Evolutionary conservation across 1,140 invertebrate species (phyloP).

Genomic region (Artemia franciscana): DNA sequence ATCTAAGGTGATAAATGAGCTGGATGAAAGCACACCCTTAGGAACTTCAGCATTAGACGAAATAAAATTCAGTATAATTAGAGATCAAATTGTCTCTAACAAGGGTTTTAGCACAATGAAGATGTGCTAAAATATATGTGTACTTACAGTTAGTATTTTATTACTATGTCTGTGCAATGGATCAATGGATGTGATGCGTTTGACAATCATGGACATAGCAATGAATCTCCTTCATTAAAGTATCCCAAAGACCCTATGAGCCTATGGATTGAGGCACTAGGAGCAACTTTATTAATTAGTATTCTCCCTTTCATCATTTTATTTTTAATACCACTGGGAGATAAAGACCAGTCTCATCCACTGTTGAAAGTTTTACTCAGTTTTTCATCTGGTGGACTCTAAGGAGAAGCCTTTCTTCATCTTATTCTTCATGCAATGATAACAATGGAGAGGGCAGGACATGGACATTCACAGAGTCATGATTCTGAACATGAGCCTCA

Average conservation of each 20-base stretch:
- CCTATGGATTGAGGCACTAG: slow-evolving; percentile 56
- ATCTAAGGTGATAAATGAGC: too few relatives aligned
- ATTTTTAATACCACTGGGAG: slow-evolving; percentile 77
- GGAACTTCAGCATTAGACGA: too few relatives aligned
- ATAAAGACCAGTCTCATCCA: slow-evolving; percentile 53
- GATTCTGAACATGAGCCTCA: slow-evolving; percentile 32
- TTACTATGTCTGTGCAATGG: too few relatives aligned
- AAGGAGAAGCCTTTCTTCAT: slow-evolving; percentile 85
- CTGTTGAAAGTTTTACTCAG: slow-evolving; percentile 68
- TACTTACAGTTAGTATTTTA: too few relatives aligned
- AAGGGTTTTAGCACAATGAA: too few relatives aligned
- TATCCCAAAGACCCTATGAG: slow-evolving; percentile 17
- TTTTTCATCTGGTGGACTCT: slow-evolving; percentile 78
- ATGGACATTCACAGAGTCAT: slow-evolving; percentile 21
- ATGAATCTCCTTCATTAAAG: too few relatives aligned
- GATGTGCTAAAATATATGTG: too few relatives aligned
- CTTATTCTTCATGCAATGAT: slow-evolving; percentile 79
- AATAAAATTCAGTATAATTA: too few relatives aligned
- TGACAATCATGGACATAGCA: too few relatives aligned
- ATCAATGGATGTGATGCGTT: too few relatives aligned
- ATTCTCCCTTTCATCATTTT: slow-evolving; percentile 79
- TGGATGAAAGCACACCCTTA: too few relatives aligned
- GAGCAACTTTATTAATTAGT: slow-evolving; percentile 76
- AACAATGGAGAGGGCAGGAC: slow-evolving; percentile 26
- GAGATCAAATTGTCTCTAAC: too few relatives aligned